phyloP scores from a whole-genome alignment of 2,888 invertebrate species.

The Sarcophaga rosellei region DNA sequence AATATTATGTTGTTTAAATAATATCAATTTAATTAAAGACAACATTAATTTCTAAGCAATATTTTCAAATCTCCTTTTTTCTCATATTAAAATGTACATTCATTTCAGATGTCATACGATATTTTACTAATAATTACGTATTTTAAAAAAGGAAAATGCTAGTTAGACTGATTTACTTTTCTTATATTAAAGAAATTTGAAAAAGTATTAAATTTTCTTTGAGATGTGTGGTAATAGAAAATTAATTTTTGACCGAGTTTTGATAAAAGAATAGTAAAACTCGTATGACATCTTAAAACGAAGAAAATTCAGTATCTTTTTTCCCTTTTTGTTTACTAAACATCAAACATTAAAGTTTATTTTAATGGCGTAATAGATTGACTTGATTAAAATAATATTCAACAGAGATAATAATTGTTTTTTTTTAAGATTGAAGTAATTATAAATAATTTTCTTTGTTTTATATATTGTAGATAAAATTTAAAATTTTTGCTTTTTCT shows the following conservation, averaged over 20 bases:
- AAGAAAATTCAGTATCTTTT: not conserved
- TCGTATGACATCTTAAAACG: constrained; percentile 30
- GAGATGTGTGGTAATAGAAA: too few relatives aligned
- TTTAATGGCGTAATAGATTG: constrained; percentile 1
- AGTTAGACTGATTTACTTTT: too few relatives aligned
- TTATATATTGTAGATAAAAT: not conserved
- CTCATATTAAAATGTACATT: not conserved
- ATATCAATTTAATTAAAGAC: constrained; percentile 25
- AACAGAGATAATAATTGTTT: not conserved
- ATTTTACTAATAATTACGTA: not conserved
- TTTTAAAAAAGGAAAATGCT: too few relatives aligned
- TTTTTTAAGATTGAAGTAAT: not conserved
- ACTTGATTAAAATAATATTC: too few relatives aligned
- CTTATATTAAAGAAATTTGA: too few relatives aligned
- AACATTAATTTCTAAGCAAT: constrained; percentile 45
- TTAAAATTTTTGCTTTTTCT: not conserved
- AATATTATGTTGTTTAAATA: constrained; percentile 17
- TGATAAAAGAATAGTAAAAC: too few relatives aligned
- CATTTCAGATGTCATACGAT: constrained; percentile 23
- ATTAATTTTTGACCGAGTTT: too few relatives aligned
- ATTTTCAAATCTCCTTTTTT: not conserved
- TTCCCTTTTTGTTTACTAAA: not conserved
- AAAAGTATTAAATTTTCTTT: too few relatives aligned
- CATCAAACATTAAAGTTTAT: not conserved
- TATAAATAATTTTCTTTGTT: not conserved